Evolutionary conservation across 2,888 invertebrate genomes (phyloP).

Genomic region (Cataglyphis albicans): DNA sequence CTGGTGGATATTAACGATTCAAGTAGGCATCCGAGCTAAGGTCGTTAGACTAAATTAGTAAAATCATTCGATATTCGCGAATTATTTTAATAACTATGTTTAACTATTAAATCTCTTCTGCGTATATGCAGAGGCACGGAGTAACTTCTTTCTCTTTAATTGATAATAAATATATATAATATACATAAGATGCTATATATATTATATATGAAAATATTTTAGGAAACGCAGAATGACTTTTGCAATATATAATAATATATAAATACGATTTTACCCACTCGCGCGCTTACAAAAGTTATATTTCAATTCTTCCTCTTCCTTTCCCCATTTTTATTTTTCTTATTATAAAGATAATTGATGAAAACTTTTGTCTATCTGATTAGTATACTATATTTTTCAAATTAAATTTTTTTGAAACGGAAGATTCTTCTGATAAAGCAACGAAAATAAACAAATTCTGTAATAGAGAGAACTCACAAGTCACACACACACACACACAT

Average conservation of each 20-base stretch:
- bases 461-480: neutral
- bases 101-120: constrained; percentile 1
- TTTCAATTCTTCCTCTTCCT: neutral
- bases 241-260: no score
- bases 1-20: constrained; percentile 60
- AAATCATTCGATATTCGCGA: constrained; percentile 52
- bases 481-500: neutral
- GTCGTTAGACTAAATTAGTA: constrained; percentile 54
- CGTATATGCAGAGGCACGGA: neutral
- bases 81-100: constrained; percentile 26
- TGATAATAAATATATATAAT: neutral
- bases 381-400: neutral
- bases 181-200: neutral
- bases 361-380: neutral
- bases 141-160: neutral
- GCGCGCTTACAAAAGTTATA: neutral
- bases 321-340: neutral
- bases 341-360: neutral
- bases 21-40: constrained; percentile 37
- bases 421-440: neutral
- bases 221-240: neutral
- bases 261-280: neutral
- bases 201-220: neutral
- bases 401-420: neutral
- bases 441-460: neutral